These are phyloP conservation scores for Oceanites oceanicus DNA, from an alignment of 2,113 vertebrate species.

Conservation along the genomic window DNA sequence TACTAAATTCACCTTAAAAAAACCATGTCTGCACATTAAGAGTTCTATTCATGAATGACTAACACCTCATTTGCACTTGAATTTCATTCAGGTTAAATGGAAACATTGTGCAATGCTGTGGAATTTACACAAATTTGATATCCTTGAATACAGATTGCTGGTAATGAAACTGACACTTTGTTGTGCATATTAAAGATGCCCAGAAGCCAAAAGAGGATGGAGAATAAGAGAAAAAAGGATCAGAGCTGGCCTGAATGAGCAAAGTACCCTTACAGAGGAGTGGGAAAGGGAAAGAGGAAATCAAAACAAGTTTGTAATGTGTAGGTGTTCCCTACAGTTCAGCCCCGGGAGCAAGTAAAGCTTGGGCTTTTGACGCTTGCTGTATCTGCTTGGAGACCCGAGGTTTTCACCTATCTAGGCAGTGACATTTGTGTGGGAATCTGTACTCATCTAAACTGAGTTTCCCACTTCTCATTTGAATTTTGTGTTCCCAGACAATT, in stretches of 20 bases:
- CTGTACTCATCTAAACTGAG: neutral
- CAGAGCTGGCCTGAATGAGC: slow-evolving; percentile 15
- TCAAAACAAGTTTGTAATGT: slow-evolving; percentile 2
- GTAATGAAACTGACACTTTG: slow-evolving; percentile 65
- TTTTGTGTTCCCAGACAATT: neutral
- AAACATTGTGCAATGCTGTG: slow-evolving; percentile 65
- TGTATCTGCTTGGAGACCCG: neutral
- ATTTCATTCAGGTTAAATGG: slow-evolving; percentile 72
- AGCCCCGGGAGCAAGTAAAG: neutral
- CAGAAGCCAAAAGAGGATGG: slow-evolving; percentile 40
- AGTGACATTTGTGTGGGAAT: neutral
- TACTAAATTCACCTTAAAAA: slow-evolving; percentile 60
- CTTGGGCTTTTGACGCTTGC: neutral
- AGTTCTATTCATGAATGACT: slow-evolving; percentile 62
- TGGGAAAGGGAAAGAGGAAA: slow-evolving; percentile 16
- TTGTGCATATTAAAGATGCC: slow-evolving; percentile 63
- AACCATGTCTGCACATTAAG: slow-evolving; percentile 45
- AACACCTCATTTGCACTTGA: slow-evolving; percentile 72
- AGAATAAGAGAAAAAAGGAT: slow-evolving; percentile 19
- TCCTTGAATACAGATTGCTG: slow-evolving; percentile 70
- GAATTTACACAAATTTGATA: slow-evolving; percentile 71
- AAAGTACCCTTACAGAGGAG: neutral
- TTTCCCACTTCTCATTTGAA: neutral
- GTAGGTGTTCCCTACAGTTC: neutral
- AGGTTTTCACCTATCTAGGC: neutral